These are phyloP conservation scores for Callopanchax toddi DNA, from an alignment of 2,113 vertebrate species.

Conservation along the genomic window DNA sequence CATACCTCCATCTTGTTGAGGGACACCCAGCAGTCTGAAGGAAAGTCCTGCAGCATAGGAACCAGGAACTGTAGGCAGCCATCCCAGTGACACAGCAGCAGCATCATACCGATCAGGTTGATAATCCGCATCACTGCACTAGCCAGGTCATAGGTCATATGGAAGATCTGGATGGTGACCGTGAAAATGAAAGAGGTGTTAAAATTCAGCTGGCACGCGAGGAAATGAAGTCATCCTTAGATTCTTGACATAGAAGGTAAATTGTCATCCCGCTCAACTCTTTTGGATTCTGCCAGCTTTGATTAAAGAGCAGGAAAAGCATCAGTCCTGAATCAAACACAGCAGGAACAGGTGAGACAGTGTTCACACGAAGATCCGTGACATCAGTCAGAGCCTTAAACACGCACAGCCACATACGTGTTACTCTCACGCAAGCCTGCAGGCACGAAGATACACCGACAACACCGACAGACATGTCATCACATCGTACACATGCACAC, in stretches of 20 bases:
- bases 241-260: background rate
- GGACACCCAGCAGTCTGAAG: slow-evolving; percentile 95
- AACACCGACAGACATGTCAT: slow-evolving; percentile 31
- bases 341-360: slow-evolving; percentile 55
- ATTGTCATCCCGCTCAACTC: slow-evolving; percentile 14
- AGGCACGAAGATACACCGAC: slow-evolving; percentile 43
- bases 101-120: slow-evolving; percentile 98
- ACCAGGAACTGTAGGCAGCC: slow-evolving; percentile 98
- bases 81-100: slow-evolving; percentile 96
- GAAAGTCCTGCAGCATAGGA: slow-evolving; percentile 98
- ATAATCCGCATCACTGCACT: slow-evolving; percentile 95
- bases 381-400: slow-evolving; percentile 61
- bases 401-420: slow-evolving; percentile 42
- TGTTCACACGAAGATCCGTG: slow-evolving; percentile 48
- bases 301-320: slow-evolving; percentile 63
- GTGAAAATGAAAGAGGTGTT: slow-evolving; percentile 17
- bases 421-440: slow-evolving; percentile 61
- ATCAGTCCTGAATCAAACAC: slow-evolving; percentile 53
- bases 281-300: slow-evolving; percentile 37
- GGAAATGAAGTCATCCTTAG: background rate
- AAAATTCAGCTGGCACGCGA: background rate
- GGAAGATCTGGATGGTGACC: slow-evolving; percentile 87
- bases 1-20: slow-evolving; percentile 97
- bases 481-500: slow-evolving; percentile 27
- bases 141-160: slow-evolving; percentile 98